These are phyloP conservation scores for Meleagris gallopavo DNA, from an alignment of 2,113 vertebrate genomes.

Conservation along the genomic window DNA sequence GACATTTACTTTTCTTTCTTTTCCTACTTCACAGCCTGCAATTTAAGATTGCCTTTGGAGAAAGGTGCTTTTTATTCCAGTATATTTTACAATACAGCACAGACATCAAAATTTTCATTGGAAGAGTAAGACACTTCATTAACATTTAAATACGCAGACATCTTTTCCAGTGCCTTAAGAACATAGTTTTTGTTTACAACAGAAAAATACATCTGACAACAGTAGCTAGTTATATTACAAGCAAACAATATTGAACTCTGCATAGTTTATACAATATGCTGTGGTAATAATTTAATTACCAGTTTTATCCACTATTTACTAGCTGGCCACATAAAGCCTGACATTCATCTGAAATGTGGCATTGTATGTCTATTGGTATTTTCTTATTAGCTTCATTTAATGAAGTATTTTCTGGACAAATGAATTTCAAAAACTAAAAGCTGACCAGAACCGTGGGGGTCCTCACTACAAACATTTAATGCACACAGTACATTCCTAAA, in stretches of 20 bases:
- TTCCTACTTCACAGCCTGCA: conserved; percentile 77
- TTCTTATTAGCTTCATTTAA: conserved; percentile 81
- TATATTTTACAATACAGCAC: conserved; percentile 82
- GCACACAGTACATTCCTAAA: conserved; percentile 89
- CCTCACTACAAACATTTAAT: conserved; percentile 84
- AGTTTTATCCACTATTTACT: conserved; percentile 87
- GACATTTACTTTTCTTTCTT: conserved; percentile 82
- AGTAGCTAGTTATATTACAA: conserved; percentile 93
- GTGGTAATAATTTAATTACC: conserved; percentile 89
- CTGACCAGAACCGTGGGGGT: conserved; percentile 76
- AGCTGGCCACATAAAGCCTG: conserved; percentile 93
- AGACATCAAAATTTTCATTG: conserved; percentile 78
- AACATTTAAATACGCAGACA: conserved; percentile 83
- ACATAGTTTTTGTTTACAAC: conserved; percentile 89
- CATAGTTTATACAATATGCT: conserved; percentile 96
- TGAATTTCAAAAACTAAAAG: conserved; percentile 74
- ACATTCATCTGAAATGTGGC: conserved; percentile 93
- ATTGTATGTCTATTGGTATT: conserved; percentile 75
- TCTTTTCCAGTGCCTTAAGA: conserved; percentile 84
- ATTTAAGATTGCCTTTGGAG: conserved; percentile 79
- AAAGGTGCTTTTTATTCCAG: conserved; percentile 78
- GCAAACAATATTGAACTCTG: conserved; percentile 93
- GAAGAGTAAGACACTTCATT: conserved; percentile 78
- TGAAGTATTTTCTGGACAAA: conserved; percentile 74
- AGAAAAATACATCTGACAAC: conserved; percentile 93